Evolutionary conservation across 2,888 invertebrate genomes (phyloP).

Genomic region (Sturmia bella): DNA sequence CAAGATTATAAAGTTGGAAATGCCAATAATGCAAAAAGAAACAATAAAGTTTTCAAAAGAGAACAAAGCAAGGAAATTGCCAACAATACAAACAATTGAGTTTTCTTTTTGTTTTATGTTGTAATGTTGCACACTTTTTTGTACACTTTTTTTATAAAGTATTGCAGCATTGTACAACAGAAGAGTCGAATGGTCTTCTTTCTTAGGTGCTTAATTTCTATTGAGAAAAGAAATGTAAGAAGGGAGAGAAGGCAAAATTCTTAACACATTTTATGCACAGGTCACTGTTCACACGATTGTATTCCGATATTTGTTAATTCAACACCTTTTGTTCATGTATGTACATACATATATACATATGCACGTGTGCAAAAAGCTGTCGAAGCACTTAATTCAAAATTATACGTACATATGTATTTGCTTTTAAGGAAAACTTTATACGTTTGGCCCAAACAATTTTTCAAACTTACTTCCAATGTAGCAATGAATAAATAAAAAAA

Average conservation of each 20-base stretch:
- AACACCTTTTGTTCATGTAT: no score
- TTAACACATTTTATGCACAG: constrained; percentile 8
- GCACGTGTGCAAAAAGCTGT: no score
- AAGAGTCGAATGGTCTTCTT: not conserved
- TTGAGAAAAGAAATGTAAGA: not conserved
- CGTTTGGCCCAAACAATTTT: no score
- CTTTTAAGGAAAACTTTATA: no score
- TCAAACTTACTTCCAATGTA: no score
- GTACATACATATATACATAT: no score
- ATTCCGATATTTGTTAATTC: not conserved
- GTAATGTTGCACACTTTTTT: no score
- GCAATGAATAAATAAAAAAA: no score
- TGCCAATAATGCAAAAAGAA: constrained; percentile 20
- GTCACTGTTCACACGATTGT: constrained; percentile 7
- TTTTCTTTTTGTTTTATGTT: not conserved
- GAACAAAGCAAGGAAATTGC: constrained; percentile 16
- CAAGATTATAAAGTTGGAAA: constrained; percentile 9
- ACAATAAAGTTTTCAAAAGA: constrained; percentile 10
- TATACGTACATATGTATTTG: no score
- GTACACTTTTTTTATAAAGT: not conserved
- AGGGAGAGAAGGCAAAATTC: not conserved
- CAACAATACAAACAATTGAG: constrained; percentile 38
- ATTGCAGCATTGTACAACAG: constrained; percentile 39
- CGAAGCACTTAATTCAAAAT: no score
- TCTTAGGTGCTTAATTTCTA: not conserved